A percentile compares a stretch with the other conserved stretches of the same genome.
Evolutionary conservation across 2,888 invertebrate genomes (phyloP).

Genomic region (Schizotus pectinicornis): DNA sequence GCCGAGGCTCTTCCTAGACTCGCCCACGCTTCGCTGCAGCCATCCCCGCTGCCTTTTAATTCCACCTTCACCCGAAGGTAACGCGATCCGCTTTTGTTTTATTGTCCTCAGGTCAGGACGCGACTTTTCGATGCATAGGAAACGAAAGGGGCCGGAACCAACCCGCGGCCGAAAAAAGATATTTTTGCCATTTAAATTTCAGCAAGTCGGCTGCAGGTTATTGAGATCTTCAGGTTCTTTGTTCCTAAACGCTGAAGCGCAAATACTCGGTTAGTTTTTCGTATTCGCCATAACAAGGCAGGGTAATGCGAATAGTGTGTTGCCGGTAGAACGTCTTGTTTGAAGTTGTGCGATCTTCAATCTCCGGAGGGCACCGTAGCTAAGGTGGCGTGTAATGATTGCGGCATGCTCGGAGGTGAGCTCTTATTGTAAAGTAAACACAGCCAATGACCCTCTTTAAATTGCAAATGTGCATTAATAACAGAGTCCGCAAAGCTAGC

Average conservation of each 20-base stretch:
- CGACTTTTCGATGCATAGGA: no score
- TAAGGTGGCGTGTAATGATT: conserved; percentile 34
- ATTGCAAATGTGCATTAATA: conserved; percentile 53
- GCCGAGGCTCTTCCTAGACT: conserved; percentile 7
- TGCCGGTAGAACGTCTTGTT: conserved; percentile 16
- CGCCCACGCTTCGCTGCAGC: background rate
- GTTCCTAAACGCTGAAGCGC: no score
- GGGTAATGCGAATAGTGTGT: conserved; percentile 17
- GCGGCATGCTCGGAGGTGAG: conserved; percentile 42
- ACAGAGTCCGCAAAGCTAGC: conserved; percentile 43
- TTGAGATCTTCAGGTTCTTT: no score
- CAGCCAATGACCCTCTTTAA: conserved; percentile 52
- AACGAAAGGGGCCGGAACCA: no score
- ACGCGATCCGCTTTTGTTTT: conserved; percentile 18
- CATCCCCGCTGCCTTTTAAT: conserved; percentile 19
- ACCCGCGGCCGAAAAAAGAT: no score
- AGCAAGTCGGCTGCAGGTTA: no score
- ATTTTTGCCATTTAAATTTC: no score
- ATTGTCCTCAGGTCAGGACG: background rate
- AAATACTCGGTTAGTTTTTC: background rate
- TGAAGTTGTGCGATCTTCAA: conserved; percentile 14
- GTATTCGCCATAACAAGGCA: conserved; percentile 6
- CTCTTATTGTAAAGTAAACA: conserved; percentile 51
- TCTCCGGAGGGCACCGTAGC: conserved; percentile 17
- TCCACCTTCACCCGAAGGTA: conserved; percentile 12